These are phyloP conservation scores for Oophaga pumilio DNA, from an alignment of 2,113 vertebrate genomes.

Conservation along the genomic window DNA sequence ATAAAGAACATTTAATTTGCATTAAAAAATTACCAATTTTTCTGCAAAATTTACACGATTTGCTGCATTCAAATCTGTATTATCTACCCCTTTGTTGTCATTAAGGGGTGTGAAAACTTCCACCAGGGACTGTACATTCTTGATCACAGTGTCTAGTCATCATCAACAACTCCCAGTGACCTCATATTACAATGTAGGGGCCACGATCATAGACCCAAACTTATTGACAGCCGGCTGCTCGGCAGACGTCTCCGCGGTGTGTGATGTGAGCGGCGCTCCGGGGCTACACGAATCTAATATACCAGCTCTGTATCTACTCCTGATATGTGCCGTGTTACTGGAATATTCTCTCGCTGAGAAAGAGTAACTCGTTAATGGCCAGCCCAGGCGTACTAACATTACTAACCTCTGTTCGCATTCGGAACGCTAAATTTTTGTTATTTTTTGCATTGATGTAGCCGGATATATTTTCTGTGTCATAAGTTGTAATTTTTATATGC, in stretches of 20 bases:
- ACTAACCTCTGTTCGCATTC: no score
- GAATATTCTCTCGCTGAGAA: neutral
- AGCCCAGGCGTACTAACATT: neutral
- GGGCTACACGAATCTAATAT: slow-evolving; percentile 11
- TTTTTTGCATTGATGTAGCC: no score
- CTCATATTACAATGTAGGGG: neutral
- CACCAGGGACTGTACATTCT: neutral
- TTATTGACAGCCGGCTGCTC: neutral
- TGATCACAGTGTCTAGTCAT: neutral
- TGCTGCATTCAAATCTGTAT: neutral
- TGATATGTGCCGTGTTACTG: neutral
- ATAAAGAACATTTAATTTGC: no score
- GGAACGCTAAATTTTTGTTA: no score
- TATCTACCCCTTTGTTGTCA: neutral
- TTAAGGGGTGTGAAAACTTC: neutral
- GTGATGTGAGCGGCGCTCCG: neutral
- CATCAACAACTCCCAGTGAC: neutral
- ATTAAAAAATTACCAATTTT: no score
- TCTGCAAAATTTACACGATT: no score
- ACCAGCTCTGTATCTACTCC: no score
- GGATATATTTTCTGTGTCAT: no score
- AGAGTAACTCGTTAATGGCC: neutral
- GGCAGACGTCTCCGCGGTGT: neutral
- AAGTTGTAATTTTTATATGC: no score
- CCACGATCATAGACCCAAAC: neutral